Evolutionary conservation across 30 jellyfish, hydroid and myxozoan species (phyloP).

Genomic region (Turritopsis rubra): DNA sequence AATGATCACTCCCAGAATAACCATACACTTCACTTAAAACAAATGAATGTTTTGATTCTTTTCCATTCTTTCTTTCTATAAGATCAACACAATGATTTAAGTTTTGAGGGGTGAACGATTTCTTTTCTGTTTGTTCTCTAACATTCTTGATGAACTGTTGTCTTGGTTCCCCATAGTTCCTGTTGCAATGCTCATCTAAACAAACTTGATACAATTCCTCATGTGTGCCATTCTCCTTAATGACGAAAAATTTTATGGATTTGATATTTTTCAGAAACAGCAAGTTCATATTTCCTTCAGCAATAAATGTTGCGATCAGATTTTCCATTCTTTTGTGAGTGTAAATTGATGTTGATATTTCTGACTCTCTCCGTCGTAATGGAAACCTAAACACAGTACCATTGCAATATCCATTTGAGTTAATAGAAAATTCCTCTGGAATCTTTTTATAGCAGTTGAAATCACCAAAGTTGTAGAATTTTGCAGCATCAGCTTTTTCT

Average conservation of each 20-base stretch:
- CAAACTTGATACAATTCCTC: conserved; percentile 23
- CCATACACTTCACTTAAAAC: conserved; percentile 31
- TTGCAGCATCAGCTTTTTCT: not conserved
- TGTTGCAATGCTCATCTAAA: not conserved
- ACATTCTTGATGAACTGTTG: not conserved
- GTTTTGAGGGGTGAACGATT: conserved; percentile 8
- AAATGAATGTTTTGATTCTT: not conserved
- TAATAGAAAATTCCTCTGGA: conserved; percentile 1
- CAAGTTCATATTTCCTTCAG: conserved; percentile 53
- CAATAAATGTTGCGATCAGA: conserved; percentile 34
- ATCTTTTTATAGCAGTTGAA: conserved; percentile 15
- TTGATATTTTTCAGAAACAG: conserved; percentile 43
- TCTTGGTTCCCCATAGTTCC: conserved; percentile 17
- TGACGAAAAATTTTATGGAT: conserved; percentile 33
- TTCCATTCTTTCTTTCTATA: not conserved
- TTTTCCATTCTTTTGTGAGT: conserved; percentile 17
- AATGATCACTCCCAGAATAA: not conserved
- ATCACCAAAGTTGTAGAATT: conserved; percentile 5
- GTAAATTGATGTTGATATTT: conserved; percentile 40
- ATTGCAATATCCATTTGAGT: conserved; percentile 27
- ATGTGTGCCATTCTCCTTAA: conserved; percentile 18
- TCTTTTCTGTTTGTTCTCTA: not conserved
- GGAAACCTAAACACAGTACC: conserved; percentile 62
- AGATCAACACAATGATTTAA: conserved; percentile 17
- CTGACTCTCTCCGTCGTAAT: conserved; percentile 45